Evolutionary conservation across 1,140 invertebrate genomes (phyloP), one percentile per base, ranked within the genome.

Genomic region (Meloidogyne floridensis): DNA sequence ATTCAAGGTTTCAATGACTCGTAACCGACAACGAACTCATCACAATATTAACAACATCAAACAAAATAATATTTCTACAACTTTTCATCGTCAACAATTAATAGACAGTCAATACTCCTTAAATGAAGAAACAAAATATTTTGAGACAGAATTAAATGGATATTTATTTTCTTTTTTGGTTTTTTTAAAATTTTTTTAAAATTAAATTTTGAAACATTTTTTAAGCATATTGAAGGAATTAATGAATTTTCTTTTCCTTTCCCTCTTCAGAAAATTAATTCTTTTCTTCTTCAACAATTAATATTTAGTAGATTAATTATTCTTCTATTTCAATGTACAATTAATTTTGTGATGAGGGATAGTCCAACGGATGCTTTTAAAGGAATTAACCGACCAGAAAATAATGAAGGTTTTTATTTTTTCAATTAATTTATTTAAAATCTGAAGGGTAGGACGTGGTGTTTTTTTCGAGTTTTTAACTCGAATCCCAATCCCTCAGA

Each of bases 331-430:
- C 85, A 86, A 75, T 87, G 65, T 72, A 54, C 80, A 70, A 81
- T 87, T 71, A 87, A 87, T 20, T 72, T 71, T 54, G 72, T 86
- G 43, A 80, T 86, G 73, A 18, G 20, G 3, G 85, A 86, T 72
- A 71, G 51, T 11, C 84, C 85, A n/a, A 86, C 85, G 2, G 85
- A 86, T 77, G 85, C 85, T 43, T 86, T 86, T 85, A 87, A 85
- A 78, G 85, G 85, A 43, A 77, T 85, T 10, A 72, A 43, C 15
- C 51, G 43, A n/a, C 10, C 8, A 72, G 65, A 51, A 8, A 82
- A 82, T 32, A 71, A 43, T 69, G 11, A 72, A 32, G 51, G 59
- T 32, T 47, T 78, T n/a, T 79, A 15, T 32, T 32, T 32, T 32
- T 32, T 32, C 1, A 32, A 32, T 32, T 32, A 32, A 32, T 32